Evolutionary conservation across 2,888 invertebrate species (phyloP), one percentile per base, ranked within the genome.

Genomic region (Dryocosmus kuriphilus): DNA sequence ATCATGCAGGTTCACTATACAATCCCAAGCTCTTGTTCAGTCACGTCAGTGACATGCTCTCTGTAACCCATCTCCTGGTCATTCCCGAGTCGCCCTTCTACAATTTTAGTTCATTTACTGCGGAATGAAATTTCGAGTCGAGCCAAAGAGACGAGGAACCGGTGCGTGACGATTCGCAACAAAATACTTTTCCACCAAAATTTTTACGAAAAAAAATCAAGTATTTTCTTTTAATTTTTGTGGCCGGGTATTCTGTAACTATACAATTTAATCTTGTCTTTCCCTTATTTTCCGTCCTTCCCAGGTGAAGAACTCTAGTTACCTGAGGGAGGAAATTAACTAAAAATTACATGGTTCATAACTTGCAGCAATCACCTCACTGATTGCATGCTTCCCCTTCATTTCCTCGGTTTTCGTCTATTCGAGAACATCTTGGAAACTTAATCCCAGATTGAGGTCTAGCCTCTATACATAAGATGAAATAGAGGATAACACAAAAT

Each of bases 61-160:
- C 51, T 51, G 32, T 22, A 71, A 71, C 71, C 30, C 67, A 71
- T 71, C 71, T 51, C 51, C 27, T 71, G 71, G 71, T 51, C n/a
- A 71, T 71, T 71, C 30, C 71, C 27, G 30, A 30, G 46, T 51
- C n/a, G 22, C 32, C 75, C 75, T 24, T 14, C 63, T 75, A 75
- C 80, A 79, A 84, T 85, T 85, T 84, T 86, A 84, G 81, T 81
- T 78, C 85, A 86, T 86, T 86, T 86, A 85, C 86, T 81, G 81
- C 79, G 83, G 85, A 86, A 86, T 86, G 83, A 84, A 86, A 86
- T 86, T 86, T 86, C 84, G 84, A 79, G 80, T 71, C 30, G 11
- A 51, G 51, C 30, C 46, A 71, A n/a, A 46, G 71, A 71, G 51
- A 71, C 71, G 46, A 27, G 51, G 30, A 30, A n/a, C 14, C 30